These are phyloP conservation scores for Sesia bembeciformis DNA, from an alignment of 2,888 invertebrate species.

Conservation along the genomic window DNA sequence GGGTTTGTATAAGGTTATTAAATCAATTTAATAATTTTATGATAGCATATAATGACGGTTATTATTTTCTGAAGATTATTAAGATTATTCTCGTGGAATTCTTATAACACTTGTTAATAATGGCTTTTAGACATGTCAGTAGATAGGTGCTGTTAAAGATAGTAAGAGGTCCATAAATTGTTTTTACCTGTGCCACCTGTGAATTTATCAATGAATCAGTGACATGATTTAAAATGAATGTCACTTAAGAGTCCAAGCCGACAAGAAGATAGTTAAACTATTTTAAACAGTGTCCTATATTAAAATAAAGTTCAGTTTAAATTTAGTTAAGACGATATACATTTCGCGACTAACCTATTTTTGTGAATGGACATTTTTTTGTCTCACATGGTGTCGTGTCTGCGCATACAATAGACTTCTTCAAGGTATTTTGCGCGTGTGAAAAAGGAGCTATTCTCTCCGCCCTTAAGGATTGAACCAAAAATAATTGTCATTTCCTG, in stretches of 20 bases:
- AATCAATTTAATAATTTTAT: no score
- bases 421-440: constrained; percentile 68
- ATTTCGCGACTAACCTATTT: constrained; percentile 67
- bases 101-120: no score
- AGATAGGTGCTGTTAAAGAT: no score
- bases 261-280: neutral
- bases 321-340: constrained; percentile 10
- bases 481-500: constrained; percentile 75
- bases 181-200: constrained; percentile 5
- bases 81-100: no score
- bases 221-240: constrained; percentile 7
- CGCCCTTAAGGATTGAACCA: constrained; percentile 56
- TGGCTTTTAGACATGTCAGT: no score
- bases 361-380: constrained; percentile 69
- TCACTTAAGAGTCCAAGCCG: neutral
- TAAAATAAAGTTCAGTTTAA: neutral
- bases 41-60: no score
- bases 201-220: constrained; percentile 17
- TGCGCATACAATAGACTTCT: constrained; percentile 48
- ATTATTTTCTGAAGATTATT: no score
- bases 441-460: constrained; percentile 64
- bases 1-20: neutral
- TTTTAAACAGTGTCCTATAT: neutral
- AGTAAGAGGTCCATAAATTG: neutral
- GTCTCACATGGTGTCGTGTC: constrained; percentile 37